Percentiles rank a stretch among this genome's conserved stretches.
phyloP scores from a whole-genome alignment of 2,797 vertebrate genomes.

The Thaleichthys pacificus region DNA sequence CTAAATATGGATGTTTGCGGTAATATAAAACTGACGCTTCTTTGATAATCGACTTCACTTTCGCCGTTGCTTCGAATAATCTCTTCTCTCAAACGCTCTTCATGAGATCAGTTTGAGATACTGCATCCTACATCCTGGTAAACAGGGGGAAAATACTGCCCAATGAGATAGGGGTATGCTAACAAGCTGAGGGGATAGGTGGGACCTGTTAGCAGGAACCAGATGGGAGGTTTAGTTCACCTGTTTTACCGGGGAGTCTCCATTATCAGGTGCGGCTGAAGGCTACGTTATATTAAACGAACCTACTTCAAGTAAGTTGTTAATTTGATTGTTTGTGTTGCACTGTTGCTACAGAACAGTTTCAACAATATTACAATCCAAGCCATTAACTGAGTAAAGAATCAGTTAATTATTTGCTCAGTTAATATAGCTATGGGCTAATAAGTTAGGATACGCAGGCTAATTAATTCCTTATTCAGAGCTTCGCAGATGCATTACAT shows the following conservation, averaged over 20 bases:
- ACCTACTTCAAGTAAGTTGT: slow-evolving; percentile 35
- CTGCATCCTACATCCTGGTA: not conserved
- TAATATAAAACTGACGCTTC: not conserved
- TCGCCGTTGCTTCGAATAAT: too few relatives aligned
- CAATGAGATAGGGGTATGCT: slow-evolving; percentile 36
- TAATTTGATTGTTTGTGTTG: not conserved
- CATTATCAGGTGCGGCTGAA: slow-evolving; percentile 9
- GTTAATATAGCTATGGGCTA: not conserved
- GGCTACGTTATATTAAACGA: slow-evolving; percentile 5
- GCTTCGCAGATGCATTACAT: too few relatives aligned
- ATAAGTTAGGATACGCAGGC: not conserved
- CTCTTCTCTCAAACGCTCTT: slow-evolving; percentile 1
- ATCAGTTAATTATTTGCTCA: not conserved
- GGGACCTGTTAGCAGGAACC: slow-evolving; percentile 10
- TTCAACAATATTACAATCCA: not conserved
- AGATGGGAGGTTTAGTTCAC: not conserved
- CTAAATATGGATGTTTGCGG: not conserved
- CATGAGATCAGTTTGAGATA: slow-evolving; percentile 19
- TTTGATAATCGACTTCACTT: too few relatives aligned
- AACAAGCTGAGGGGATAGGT: slow-evolving; percentile 20
- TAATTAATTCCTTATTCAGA: too few relatives aligned
- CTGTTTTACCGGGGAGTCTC: not conserved
- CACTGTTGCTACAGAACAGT: not conserved
- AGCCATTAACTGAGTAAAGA: not conserved
- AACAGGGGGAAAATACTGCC: not conserved